A percentile compares a stretch with the other conserved stretches of the same genome.
Evolutionary conservation across 2,113 vertebrate genomes (phyloP).

Genomic region (Solea senegalensis): DNA sequence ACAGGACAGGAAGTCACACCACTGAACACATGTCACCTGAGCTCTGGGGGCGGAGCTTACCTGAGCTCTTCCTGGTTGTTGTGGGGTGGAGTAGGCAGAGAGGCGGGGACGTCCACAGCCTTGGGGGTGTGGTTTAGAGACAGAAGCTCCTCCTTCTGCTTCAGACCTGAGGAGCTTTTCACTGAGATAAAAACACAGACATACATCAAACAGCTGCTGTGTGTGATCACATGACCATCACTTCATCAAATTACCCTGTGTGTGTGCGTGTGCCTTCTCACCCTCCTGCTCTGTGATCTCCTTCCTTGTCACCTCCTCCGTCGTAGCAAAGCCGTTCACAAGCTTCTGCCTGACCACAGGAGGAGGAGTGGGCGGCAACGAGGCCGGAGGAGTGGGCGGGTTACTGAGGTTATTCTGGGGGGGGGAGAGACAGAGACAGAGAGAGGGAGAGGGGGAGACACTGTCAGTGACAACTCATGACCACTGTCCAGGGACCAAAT

Average conservation of each 20-base stretch:
- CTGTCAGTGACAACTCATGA: too few species aligned
- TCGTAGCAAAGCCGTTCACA: conserved; percentile 92
- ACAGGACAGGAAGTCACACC: background rate
- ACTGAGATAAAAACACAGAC: conserved; percentile 6
- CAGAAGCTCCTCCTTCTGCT: conserved; percentile 86
- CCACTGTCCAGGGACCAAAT: background rate
- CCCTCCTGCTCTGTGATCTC: conserved; percentile 86
- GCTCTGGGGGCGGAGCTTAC: conserved; percentile 61
- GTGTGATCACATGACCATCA: background rate
- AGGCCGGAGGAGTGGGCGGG: conserved; percentile 96
- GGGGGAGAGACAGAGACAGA: background rate
- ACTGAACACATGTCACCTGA: background rate
- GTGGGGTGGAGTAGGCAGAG: conserved; percentile 95
- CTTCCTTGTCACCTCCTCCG: conserved; percentile 90
- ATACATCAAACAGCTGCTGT: background rate
- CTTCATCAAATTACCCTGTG: background rate
- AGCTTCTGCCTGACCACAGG: conserved; percentile 92
- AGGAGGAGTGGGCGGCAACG: conserved; percentile 95
- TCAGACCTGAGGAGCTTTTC: conserved; percentile 36
- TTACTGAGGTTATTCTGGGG: conserved; percentile 98
- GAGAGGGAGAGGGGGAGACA: too few species aligned
- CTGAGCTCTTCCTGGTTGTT: conserved; percentile 96
- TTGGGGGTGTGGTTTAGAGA: conserved; percentile 87
- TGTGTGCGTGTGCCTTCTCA: conserved; percentile 34
- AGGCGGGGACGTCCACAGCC: conserved; percentile 95